phyloP scores from a whole-genome alignment of 2,888 invertebrate genomes.

The Glomeris marginata region DNA sequence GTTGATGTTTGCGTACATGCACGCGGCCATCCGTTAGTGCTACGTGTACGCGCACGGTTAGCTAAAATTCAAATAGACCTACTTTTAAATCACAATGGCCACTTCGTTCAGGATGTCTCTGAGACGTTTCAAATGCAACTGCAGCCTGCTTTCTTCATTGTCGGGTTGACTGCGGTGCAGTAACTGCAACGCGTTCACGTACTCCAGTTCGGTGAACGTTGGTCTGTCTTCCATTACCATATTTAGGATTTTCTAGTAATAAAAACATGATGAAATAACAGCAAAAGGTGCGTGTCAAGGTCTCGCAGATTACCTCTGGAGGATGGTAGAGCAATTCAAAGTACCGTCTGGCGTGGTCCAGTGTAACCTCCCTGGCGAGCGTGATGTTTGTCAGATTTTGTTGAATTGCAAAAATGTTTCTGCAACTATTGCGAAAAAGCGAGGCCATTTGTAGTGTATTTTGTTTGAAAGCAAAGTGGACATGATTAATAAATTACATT shows the following conservation, averaged over 20 bases:
- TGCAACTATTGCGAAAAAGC: constrained; percentile 36
- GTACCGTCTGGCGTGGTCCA: constrained; percentile 79
- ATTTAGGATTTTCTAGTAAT: constrained; percentile 59
- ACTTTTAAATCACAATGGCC: constrained; percentile 54
- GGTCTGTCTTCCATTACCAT: constrained; percentile 72
- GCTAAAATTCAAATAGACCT: no score
- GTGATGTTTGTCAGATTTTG: constrained; percentile 74
- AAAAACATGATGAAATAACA: constrained; percentile 6
- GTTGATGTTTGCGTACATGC: no score
- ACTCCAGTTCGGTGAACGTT: constrained; percentile 74
- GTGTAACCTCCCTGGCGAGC: constrained; percentile 58
- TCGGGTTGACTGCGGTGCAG: constrained; percentile 44
- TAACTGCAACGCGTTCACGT: constrained; percentile 67
- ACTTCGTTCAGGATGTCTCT: constrained; percentile 72
- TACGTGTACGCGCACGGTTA: no score
- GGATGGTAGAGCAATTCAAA: constrained; percentile 68
- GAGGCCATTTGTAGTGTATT: no score
- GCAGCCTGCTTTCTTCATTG: constrained; percentile 27
- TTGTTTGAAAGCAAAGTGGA: no score
- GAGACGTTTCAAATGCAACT: constrained; percentile 52
- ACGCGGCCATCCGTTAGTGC: no score
- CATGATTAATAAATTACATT: constrained; percentile 36
- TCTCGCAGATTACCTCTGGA: constrained; percentile 64
- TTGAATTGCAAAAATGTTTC: constrained; percentile 69
- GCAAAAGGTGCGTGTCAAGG: constrained; percentile 4